These are phyloP conservation scores for Limnodromus scolopaceus DNA, from an alignment of 2,797 vertebrate genomes.

Conservation along the genomic window DNA sequence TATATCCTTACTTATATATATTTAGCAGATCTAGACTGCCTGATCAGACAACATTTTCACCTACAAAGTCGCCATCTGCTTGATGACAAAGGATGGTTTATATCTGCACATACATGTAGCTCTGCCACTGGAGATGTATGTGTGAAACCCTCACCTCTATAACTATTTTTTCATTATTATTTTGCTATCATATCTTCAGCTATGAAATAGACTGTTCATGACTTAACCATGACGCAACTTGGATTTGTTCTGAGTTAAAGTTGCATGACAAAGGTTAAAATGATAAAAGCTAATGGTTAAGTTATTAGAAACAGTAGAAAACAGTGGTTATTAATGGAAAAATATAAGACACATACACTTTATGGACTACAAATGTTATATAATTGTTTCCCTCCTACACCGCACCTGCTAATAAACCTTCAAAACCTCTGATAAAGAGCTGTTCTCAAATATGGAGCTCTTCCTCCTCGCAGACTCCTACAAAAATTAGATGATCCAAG, in stretches of 20 bases:
- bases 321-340: not conserved
- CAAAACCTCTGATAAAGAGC: not conserved
- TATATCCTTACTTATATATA: not conserved
- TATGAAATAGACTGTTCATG: not conserved
- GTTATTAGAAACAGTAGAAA: not conserved
- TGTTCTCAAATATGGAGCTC: not conserved
- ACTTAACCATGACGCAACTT: not conserved
- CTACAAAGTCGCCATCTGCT: not conserved
- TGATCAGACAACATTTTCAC: not conserved
- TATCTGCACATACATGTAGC: not conserved
- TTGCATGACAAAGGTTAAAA: not conserved
- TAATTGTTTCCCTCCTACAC: not conserved
- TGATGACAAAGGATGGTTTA: not conserved
- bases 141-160: not conserved
- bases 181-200: not conserved
- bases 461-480: not conserved
- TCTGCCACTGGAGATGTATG: not conserved
- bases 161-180: not conserved
- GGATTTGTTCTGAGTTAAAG: not conserved
- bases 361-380: not conserved
- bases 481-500: slow-evolving; percentile 21
- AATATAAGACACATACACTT: not conserved
- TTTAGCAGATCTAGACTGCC: not conserved
- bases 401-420: not conserved
- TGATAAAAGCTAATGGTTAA: not conserved